Evolutionary conservation across 2,888 invertebrate genomes (phyloP), one percentile per base, ranked within the genome.

Genomic region (Cheilosia impressa): DNA sequence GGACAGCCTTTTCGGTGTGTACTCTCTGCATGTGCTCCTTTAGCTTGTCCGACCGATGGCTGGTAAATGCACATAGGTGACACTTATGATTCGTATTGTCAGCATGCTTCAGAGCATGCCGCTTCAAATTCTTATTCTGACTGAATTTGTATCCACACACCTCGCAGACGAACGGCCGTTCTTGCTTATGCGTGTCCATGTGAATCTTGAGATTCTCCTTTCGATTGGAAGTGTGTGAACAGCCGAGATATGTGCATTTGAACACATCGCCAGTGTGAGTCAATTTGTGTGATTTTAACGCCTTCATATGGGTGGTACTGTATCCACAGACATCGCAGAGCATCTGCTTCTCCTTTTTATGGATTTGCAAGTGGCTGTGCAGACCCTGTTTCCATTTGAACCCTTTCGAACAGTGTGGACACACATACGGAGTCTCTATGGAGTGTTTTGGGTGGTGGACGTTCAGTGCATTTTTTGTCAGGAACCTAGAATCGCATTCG

Each of bases 331-430:
- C 92, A 88, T 94, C 94, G 89, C 94, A 94, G 4, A 94, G 90
- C 90, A 93, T 93, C 75, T 93, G 93, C 83, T 93, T 94, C 53
- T 92, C 91, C 2, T 92, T 90, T 66, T 93, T 93, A 88, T 94
- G 92, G 43, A 92, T 89, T 87, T 93, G 91, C 89, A 94, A 91
- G 88, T 94, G 94, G 38, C 93, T 93, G 77, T 92, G 93, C 0
- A 94, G 90, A 0, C 94, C 93, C 88, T 94, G 94, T 66, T 94
- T 94, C 94, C 94, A 94, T 87, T 94, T 94, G 88, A 94, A 94
- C 0, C 93, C 93, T 80, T 93, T 92, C 15, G 91, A 90, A 87
- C 94, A 94, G 41, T 93, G 91, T 2, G 91, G 90, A 87, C 94
- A 94, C 0, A 92, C 91, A 89, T 93, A 94, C 1, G 94, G 94